Conservation (phyloP, 2,888 invertebrate genomes). For the Caenorhabditis imperialis region DNA sequence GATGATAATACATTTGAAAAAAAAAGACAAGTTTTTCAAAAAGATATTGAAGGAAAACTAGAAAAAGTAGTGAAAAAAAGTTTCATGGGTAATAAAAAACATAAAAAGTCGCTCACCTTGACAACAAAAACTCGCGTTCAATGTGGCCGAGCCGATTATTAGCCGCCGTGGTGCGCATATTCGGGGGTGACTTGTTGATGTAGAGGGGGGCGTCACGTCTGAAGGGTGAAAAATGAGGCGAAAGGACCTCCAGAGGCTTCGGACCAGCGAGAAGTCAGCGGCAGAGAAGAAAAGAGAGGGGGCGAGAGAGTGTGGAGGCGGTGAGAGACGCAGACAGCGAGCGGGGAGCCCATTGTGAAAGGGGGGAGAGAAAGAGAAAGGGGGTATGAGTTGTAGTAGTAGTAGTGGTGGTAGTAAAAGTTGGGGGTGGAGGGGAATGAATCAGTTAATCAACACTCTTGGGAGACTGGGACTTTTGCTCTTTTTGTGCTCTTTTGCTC, state of each 20-base stretch:
- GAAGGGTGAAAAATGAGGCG: constrained; percentile 19
- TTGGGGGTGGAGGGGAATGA: constrained; percentile 16
- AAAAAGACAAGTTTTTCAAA: too few species aligned
- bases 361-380: neutral
- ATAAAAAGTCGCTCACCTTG: constrained; percentile 17
- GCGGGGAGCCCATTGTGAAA: constrained; percentile 33
- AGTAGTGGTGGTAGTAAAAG: constrained; percentile 25
- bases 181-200: too few species aligned
- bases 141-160: constrained; percentile 45
- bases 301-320: constrained; percentile 8
- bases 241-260: constrained; percentile 38
- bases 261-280: constrained; percentile 24
- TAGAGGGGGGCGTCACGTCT: constrained; percentile 13
- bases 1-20: too few species aligned
- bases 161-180: too few species aligned
- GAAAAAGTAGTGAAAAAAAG: neutral
- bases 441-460: constrained; percentile 56
- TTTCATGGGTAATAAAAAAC: neutral
- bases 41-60: too few species aligned
- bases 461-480: too few species aligned
- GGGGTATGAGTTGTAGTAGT: constrained; percentile 49
- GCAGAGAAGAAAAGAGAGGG: constrained; percentile 6
- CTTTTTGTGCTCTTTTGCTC: too few species aligned
- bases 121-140: constrained; percentile 30
- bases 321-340: constrained; percentile 23